Percentiles rank a stretch among this genome's conserved stretches.
Evolutionary conservation across 2,888 invertebrate genomes (phyloP).

Genomic region (Gastracanthus pulcherrimus): DNA sequence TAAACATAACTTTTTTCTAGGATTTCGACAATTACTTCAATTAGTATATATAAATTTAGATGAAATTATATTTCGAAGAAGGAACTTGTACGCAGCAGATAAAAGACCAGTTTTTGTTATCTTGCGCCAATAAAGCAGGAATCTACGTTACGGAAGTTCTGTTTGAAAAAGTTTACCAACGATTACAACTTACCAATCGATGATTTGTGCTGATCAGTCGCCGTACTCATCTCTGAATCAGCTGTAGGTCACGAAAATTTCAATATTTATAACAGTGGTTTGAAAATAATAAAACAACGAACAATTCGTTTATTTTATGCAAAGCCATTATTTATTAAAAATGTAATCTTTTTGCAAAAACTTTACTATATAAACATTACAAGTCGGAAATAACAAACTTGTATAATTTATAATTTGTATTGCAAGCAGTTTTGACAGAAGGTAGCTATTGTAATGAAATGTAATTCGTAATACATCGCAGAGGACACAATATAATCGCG

Average conservation of each 20-base stretch:
- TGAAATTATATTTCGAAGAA: too few relatives aligned
- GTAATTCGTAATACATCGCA: conserved; percentile 71
- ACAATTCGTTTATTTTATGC: conserved; percentile 48
- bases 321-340: conserved; percentile 58
- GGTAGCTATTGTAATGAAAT: conserved; percentile 73
- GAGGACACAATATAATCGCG: conserved; percentile 70
- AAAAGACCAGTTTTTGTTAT: not conserved
- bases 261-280: not conserved
- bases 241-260: not conserved
- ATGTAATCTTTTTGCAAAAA: conserved; percentile 54
- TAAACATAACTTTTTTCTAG: too few relatives aligned
- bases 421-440: conserved; percentile 75
- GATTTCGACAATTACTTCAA: too few relatives aligned
- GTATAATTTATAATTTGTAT: conserved; percentile 72
- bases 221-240: not conserved
- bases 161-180: not conserved
- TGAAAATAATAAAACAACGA: not conserved
- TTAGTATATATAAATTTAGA: too few relatives aligned
- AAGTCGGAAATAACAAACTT: conserved; percentile 51
- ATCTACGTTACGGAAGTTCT: not conserved
- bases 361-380: conserved; percentile 54
- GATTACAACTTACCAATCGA: not conserved
- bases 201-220: not conserved
- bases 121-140: conserved; percentile 3
- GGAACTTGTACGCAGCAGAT: too few relatives aligned